Conservation (phyloP, 2,797 vertebrate species). For the Eulemur albifrons region DNA sequence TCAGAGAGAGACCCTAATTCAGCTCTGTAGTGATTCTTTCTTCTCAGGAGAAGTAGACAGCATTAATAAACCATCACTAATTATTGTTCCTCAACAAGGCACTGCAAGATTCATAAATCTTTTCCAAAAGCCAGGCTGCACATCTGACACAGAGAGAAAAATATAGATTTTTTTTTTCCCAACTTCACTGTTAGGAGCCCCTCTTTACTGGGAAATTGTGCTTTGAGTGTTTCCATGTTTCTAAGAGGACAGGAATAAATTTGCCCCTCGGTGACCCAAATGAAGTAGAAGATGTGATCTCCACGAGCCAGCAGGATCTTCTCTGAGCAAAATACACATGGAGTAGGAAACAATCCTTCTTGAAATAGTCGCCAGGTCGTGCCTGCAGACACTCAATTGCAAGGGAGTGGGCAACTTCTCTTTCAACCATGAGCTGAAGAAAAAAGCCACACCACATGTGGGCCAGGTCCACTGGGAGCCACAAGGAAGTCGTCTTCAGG, state of each 20-base stretch:
- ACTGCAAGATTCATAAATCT: background rate
- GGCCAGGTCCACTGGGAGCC: background rate
- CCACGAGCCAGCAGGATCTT: background rate
- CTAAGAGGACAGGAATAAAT: background rate
- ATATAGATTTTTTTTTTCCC: background rate
- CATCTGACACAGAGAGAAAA: background rate
- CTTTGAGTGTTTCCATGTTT: background rate
- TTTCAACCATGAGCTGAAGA: background rate
- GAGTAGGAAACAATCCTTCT: background rate
- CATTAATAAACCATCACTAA: background rate
- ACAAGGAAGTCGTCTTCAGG: background rate
- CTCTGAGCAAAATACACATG: background rate
- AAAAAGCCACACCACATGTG: background rate
- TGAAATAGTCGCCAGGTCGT: background rate
- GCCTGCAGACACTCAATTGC: background rate
- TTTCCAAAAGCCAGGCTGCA: background rate
- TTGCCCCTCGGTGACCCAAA: background rate
- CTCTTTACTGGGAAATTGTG: background rate
- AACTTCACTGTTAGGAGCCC: background rate
- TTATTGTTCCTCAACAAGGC: background rate
- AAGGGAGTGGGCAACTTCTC: background rate
- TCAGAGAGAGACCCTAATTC: background rate
- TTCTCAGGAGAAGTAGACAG: background rate
- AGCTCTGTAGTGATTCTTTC: background rate
- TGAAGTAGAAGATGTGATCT: background rate